Evolutionary conservation across 2,113 vertebrate genomes (phyloP), one percentile per base, ranked within the genome.

Genomic region (Girardinichthys multiradiatus): DNA sequence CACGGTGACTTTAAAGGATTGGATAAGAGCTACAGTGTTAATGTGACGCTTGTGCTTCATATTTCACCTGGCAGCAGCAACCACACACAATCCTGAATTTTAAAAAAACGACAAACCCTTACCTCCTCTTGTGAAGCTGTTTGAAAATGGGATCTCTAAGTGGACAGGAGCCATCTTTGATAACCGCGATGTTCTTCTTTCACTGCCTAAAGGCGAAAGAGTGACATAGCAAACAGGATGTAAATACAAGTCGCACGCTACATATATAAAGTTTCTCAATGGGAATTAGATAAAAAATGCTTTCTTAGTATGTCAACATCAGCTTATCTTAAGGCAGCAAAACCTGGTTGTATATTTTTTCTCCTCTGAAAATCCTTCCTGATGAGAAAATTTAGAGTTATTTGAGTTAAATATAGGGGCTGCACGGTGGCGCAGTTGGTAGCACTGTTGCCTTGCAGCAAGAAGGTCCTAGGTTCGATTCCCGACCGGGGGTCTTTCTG

Each of bases 41-140:
- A 26, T 15, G 45, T 65, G 33, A 76, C 28, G 13, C 31, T 65
- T 14, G 29, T 45, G 64, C 60, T 69, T 77, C 4, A 68, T 59
- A n/a, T 79, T 77, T 71, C 12, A 64, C 4, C 57, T 54, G 63
- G 29, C 57, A 68, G 30, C 42, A 63, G 54, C n/a, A 51, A 60
- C 15, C 29, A 68, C 35, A 62, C 39, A 27, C 28, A 26, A 62
- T 1, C 26, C 21, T 33, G 27, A 31, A 42, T 2, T 30, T 42
- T 13, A 3, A 15, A 37, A 24, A 84, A 82, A 51, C 31, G 24
- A 4, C 57, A 68, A 31, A 68, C 76, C 95, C 96, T 97, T 93
- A 99, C 97, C 97, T 96, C 97, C 97, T 96, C 92, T 95, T 88
- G 96, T 86, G 93, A 99, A 98, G 94, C 96, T 98, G 95, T 94